Evolutionary conservation across 23 tunicate genomes (phyloP), one percentile per base, ranked within the genome.

Genomic region (Trididemnum nubilum): DNA sequence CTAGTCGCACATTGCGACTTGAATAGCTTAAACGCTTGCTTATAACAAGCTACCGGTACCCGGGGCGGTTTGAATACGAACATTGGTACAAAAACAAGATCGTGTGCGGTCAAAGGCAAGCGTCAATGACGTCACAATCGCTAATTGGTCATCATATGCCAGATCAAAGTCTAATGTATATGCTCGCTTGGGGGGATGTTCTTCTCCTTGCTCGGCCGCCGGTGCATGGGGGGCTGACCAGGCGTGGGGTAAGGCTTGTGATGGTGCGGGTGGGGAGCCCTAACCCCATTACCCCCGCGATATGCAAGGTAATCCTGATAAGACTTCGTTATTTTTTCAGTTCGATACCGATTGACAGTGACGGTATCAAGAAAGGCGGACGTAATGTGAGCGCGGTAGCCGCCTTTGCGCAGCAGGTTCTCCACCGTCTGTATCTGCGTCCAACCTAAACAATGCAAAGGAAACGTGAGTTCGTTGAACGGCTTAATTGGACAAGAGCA

Each of bases 341-440:
- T 79, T 26, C 85, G 64, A 58, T 93, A 93, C 18, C 94, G 82
- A 31, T 65, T 81, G 2, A 83, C 81, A 33, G 34, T 65, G 1
- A 93, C 82, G 1, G 90, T 80, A 1, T 76, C 33, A 23, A 91
- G 63, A 73, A 72, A 93, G 25, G 85, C 39, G 1, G 81, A 61
- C 34, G 98, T 83, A 21, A 93, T 64, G 9, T 84, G 54, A 2
- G 85, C 52, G 49, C 81, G 74, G 75, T 93, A 93, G 23, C 98
- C 98, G 19, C 98, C 98, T 74, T 93, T 93, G 65, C 87, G 84
- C n/a, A 93, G 83, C 28, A 93, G 75, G 73, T 87, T 87, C 38
- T 81, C 87, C 32, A 93, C 88, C 65, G 98, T 93, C 72, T 87
- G 87, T 18, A 30, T 35, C 38, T 88, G 92, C 66, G 87, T 75